Base-by-base conservation (phyloP, 2,797 vertebrate species). In the Gymnoscopelus braueri region DNA sequence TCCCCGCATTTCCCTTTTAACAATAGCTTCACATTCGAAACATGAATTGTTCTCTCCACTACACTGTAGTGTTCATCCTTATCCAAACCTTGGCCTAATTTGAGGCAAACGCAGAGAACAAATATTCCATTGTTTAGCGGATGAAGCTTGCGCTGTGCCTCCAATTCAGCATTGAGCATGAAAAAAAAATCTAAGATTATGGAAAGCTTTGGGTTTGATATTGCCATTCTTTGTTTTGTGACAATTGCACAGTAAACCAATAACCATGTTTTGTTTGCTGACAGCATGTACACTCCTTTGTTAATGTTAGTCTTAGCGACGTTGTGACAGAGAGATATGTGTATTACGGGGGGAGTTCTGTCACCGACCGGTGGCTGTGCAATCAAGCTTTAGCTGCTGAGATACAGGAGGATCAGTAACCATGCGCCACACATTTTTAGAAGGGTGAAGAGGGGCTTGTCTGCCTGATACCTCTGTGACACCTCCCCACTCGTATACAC, bases 21-120 rank as follows among this genome's bases (percentile, higher is more conserved):
- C 89, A 90, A 87, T 87, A 83, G 78, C 85, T 86, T 65, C 60
- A 75, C 78, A 89, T 93, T 86, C 82, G 72, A 81, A 83, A 88
- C 85, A 76, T 67, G 72, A 84, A 92, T 90, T 85, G 79, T 87
- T 81, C 74, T 79, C 71, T 47, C 70, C 84, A 62, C 93, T 90
- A 85, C 84, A 92, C 80, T 83, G 84, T 19, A 19, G 62, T 87
- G 87, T 91, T 93, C 89, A 91, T 92, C 87, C 89, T 75, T 74
- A 84, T 74, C 83, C 82, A 91, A 93, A 91, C 89, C 88, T 70
- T 87, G 90, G 91, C 89, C 89, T 86, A 88, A 92, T 91, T 89
- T 88, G 80, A 90, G 79, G 81, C 84, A 78, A 87, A 90, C 50
- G 85, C 87, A 65, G 76, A 80, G 85, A 87, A 91, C 92, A 93